Evolutionary conservation across 64 coral and sea anemone species (phyloP), one percentile per base, ranked within the genome.

Genomic region (Anthopleura sola): DNA sequence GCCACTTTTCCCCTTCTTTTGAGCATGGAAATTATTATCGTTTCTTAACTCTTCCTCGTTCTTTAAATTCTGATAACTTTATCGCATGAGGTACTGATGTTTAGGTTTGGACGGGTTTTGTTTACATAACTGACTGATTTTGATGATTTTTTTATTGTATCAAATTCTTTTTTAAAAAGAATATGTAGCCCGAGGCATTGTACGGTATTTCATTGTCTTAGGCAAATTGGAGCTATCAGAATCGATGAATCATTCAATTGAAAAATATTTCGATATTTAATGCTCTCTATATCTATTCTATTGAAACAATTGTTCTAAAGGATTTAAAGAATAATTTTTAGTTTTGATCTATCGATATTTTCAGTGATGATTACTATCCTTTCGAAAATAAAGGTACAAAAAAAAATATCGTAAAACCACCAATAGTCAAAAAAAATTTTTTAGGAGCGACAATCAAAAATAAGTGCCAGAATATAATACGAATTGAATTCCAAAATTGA

Each of bases 101-200:
- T 48, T 78, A 7, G 21, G 17, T 3, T 78, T 44, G 24, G 36
- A 78, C 76, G 17, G 40, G 76, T 40, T 38, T 3, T 79, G 76
- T 79, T 79, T 79, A 79, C 76, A 79, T 79, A 79, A 79, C 76
- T 79, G 76, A 39, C 74, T 21, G 74, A 32, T 36, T 23, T 79
- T 62, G 58, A 62, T 62, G 58, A 7, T 62, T 71, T n/a, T n/a
- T 32, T 71, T 71, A 71, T 71, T 71, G 66, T 71, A 71, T 71
- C 66, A 34, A 71, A 71, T 71, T 71, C 66, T 34, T 71, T 71
- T 32, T 34, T n/a, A n/a, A n/a, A 32, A 71, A 34, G 28, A 71
- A 62, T 28, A 62, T 26, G 34, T 32, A 34, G 28, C 26, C 29
- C 26, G 66, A 71, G 58, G 66, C 66, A 71, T 71, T 71, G 29